These are phyloP conservation scores for Hestina assimilis DNA, from an alignment of 1,140 invertebrate genomes.

Conservation along the genomic window DNA sequence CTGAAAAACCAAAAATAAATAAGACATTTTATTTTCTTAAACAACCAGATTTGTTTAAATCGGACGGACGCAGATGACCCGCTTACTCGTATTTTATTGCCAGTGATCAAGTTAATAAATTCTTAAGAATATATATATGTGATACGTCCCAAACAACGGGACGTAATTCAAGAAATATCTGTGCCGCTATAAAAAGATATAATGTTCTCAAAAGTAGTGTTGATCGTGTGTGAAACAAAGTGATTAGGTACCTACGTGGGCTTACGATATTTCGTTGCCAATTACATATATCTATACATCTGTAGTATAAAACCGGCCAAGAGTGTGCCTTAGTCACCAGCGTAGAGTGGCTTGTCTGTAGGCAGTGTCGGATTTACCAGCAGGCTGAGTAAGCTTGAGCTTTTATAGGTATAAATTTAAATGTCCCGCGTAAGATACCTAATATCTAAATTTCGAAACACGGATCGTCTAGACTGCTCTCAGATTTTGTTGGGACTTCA, in stretches of 20 bases:
- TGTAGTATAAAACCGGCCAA: no score
- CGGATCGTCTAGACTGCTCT: no score
- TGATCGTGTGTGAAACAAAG: neutral
- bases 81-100: conserved; percentile 58
- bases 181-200: conserved; percentile 47
- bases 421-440: no score
- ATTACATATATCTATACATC: no score
- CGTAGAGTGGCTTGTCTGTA: no score
- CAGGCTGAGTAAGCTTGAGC: no score
- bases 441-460: no score
- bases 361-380: no score
- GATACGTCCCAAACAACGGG: conserved; percentile 32
- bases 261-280: neutral
- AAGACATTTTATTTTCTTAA: conserved; percentile 32
- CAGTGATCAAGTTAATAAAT: conserved; percentile 52
- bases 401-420: no score
- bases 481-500: no score
- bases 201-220: conserved; percentile 4
- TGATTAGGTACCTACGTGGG: neutral
- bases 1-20: conserved; percentile 28
- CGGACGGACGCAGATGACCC: conserved; percentile 49
- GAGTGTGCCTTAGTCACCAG: no score
- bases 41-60: conserved; percentile 48
- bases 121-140: conserved; percentile 48
- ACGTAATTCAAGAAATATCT: conserved; percentile 55